Evolutionary conservation across 2,888 invertebrate genomes (phyloP).

Genomic region (Tigriopus californicus): DNA sequence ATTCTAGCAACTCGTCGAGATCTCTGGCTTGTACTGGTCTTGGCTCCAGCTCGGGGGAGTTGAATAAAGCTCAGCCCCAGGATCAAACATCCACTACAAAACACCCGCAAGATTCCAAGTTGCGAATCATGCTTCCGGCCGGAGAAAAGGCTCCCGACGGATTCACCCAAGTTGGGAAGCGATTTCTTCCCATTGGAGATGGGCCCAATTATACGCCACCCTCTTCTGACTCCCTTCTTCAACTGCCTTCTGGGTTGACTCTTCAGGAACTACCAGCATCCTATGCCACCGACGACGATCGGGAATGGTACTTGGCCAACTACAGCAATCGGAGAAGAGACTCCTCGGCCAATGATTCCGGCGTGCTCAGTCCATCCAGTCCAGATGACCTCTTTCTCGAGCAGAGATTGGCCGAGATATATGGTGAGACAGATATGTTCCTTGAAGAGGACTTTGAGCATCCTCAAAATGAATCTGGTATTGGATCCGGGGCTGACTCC

Average conservation of each 20-base stretch:
- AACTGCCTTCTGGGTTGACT: constrained; percentile 10
- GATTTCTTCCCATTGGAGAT: constrained; percentile 4
- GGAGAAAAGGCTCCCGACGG: constrained; percentile 11
- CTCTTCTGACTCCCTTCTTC: neutral
- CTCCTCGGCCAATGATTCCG: constrained; percentile 10
- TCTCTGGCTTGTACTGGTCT: no score
- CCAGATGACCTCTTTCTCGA: neutral
- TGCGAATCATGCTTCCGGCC: constrained; percentile 9
- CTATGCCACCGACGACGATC: neutral
- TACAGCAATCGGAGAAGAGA: neutral
- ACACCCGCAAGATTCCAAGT: constrained; percentile 2
- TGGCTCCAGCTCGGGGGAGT: no score
- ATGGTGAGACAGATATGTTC: neutral
- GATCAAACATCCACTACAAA: neutral
- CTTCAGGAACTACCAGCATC: constrained; percentile 11
- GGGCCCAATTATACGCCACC: neutral
- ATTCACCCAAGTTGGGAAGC: constrained; percentile 11
- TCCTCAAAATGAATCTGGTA: constrained; percentile 2
- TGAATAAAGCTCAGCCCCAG: neutral
- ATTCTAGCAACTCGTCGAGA: no score
- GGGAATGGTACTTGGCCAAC: constrained; percentile 1
- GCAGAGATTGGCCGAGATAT: neutral
- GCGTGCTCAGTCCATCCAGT: constrained; percentile 8
- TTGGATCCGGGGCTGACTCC: constrained; percentile 23
- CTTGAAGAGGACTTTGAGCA: neutral